These are phyloP conservation scores for Petrolisthes manimaculis DNA, from an alignment of 2,888 invertebrate genomes.

Conservation along the genomic window DNA sequence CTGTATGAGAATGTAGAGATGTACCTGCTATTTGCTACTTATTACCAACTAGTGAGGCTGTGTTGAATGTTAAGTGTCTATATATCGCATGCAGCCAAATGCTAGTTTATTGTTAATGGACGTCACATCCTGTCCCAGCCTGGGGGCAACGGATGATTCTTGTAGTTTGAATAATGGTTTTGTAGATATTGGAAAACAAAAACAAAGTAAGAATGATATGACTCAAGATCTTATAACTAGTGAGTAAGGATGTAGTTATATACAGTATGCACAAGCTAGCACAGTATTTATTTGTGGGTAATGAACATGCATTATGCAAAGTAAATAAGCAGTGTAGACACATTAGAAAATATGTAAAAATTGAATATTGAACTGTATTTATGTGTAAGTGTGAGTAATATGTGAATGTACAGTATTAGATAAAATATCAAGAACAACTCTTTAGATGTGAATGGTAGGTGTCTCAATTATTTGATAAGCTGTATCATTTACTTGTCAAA, in stretches of 20 bases:
- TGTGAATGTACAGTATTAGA: background rate
- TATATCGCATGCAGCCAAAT: slow-evolving; percentile 50
- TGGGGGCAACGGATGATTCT: slow-evolving; percentile 40
- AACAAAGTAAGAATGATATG: slow-evolving; percentile 28
- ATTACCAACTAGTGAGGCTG: slow-evolving; percentile 48
- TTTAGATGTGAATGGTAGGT: slow-evolving; percentile 37
- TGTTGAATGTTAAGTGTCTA: slow-evolving; percentile 51
- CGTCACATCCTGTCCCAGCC: slow-evolving; percentile 50
- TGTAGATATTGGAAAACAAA: slow-evolving; percentile 30
- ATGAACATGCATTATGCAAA: slow-evolving; percentile 57
- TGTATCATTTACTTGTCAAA: background rate
- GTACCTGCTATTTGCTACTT: slow-evolving; percentile 54
- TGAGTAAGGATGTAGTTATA: background rate
- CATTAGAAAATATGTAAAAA: slow-evolving; percentile 8
- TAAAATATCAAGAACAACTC: background rate
- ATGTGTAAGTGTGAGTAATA: background rate
- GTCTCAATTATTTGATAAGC: slow-evolving; percentile 13
- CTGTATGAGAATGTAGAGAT: slow-evolving; percentile 52
- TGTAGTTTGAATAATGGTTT: slow-evolving; percentile 44
- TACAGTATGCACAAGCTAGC: slow-evolving; percentile 16
- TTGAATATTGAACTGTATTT: background rate
- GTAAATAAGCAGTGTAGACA: slow-evolving; percentile 12
- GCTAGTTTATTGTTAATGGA: slow-evolving; percentile 52
- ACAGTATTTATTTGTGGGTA: slow-evolving; percentile 47
- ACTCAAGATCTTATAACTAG: slow-evolving; percentile 7